Conservation (phyloP, 2,113 vertebrate species). For the Varanus salvator region DNA sequence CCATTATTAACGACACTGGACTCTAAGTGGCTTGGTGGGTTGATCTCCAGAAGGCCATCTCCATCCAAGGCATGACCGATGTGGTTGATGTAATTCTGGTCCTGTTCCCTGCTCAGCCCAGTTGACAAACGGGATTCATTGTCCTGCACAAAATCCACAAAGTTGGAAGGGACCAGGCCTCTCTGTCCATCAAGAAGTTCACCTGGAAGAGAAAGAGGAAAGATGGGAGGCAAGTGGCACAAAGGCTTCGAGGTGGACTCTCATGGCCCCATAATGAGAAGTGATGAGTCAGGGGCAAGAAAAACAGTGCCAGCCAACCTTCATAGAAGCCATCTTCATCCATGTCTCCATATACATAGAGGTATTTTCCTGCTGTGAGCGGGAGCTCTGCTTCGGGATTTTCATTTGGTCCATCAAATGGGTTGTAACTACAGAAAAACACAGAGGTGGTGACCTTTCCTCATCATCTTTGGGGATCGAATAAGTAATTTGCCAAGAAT, state of each 20-base stretch:
- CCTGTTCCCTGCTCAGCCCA: constrained; percentile 82
- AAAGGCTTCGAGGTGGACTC: too few relatives aligned
- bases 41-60: constrained; percentile 77
- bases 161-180: constrained; percentile 97
- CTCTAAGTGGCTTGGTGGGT: constrained; percentile 68
- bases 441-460: background rate
- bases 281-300: constrained; percentile 19
- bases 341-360: constrained; percentile 98
- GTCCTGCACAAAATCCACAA: constrained; percentile 95
- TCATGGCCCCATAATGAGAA: background rate
- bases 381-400: constrained; percentile 98
- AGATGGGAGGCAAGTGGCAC: background rate
- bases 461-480: background rate
- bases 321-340: constrained; percentile 98
- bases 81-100: constrained; percentile 81
- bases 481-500: background rate
- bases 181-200: constrained; percentile 95
- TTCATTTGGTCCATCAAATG: constrained; percentile 97
- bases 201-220: constrained; percentile 75
- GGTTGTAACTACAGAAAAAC: constrained; percentile 88
- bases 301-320: constrained; percentile 79
- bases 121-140: constrained; percentile 77
- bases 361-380: constrained; percentile 95
- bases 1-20: constrained; percentile 79
- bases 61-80: constrained; percentile 49